Conservation (phyloP, 2,113 vertebrate species). For the Ciconia stormi region DNA sequence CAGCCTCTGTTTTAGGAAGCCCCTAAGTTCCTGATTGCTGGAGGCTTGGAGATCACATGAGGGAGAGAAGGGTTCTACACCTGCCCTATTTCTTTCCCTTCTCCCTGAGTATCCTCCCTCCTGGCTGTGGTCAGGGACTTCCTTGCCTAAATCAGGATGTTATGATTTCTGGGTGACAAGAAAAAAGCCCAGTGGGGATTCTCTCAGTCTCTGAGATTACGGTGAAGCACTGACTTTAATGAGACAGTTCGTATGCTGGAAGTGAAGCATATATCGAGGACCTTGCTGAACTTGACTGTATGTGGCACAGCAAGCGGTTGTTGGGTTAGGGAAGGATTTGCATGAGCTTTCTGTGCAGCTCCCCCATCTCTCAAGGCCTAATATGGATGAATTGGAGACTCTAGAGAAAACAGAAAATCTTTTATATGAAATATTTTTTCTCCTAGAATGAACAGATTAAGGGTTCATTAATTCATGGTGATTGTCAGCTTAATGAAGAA, state of each 20-base stretch:
- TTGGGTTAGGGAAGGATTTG: background rate
- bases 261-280: background rate
- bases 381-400: background rate
- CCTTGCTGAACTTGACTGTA: background rate
- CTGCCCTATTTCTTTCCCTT: background rate
- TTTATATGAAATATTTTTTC: background rate
- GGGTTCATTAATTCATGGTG: background rate
- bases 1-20: background rate
- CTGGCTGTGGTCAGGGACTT: background rate
- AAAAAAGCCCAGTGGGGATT: background rate
- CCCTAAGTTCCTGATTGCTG: background rate
- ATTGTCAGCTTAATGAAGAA: slow-evolving; percentile 31
- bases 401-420: background rate
- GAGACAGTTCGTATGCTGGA: background rate
- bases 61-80: rapidly evolving
- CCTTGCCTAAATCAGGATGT: background rate
- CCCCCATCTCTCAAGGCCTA: background rate
- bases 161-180: background rate
- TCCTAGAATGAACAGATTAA: background rate
- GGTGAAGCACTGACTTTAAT: background rate
- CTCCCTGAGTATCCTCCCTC: background rate
- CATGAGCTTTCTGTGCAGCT: background rate
- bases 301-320: background rate
- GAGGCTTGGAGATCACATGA: background rate
- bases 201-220: background rate